Base-by-base conservation (phyloP, 2,888 invertebrate genomes). In the Eupithecia insigniata region DNA sequence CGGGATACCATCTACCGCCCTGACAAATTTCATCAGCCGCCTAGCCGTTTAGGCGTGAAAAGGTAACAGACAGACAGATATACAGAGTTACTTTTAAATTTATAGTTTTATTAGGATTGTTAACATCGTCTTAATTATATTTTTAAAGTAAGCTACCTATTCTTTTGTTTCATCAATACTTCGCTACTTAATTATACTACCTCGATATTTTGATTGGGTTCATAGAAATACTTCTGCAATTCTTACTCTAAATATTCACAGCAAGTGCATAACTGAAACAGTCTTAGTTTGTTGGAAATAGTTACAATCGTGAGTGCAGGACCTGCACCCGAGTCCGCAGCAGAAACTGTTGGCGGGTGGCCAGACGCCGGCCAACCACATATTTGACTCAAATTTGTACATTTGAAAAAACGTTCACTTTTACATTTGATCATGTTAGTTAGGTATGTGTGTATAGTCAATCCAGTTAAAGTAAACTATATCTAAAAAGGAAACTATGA, bases 241-340 rank as follows among this genome's bases (percentile, higher is more conserved):
- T 12, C 10, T 8, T 34, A 12, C 34, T 34, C 1, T 1, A 34
- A 34, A 39, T 36, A 39, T 39, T 1, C 0, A 39, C 58, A 8
- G 28, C 28, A 26, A 58, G 16, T 58, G 28, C 16, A 26, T 26
- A 14, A 58, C 14, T 28, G 58, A 28, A 58, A 2, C n/a, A 16
- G 28, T 28, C 28, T 28, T 89, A 90, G 16, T 43, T 43, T 91
- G 91, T 90, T 87, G 88, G 90, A 91, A 92, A 88, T 86, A 81
- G 89, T 87, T 86, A 89, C 89, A 91, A 90, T 92, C 90, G 85
- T 85, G 22, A 22, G 51, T 22, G 22, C 51, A 22, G 14, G 36
- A 36, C 1, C 43, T 18, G 18, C 6, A 8, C 46, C 39, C 18
- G 39, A n/a, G n/a, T 7, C 12, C 36, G 7, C 0, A 10, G 51